phyloP scores from a whole-genome alignment of 1,140 invertebrate genomes.

The Drosophila busckii region DNA sequence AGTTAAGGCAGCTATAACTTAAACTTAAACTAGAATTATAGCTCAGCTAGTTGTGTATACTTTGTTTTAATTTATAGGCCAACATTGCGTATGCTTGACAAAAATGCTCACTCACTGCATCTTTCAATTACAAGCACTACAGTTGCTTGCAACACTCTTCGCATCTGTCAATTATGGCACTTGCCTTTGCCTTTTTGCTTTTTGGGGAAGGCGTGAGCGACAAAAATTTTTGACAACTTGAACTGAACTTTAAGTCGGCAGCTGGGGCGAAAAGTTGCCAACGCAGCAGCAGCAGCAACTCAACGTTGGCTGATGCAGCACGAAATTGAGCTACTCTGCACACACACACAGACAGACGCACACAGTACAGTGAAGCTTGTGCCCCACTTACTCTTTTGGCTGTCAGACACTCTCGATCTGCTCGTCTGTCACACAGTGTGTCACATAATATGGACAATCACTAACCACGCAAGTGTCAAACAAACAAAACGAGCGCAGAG shows the following conservation, averaged over 20 bases:
- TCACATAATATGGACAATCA: conserved; percentile 70
- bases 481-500: conserved; percentile 53
- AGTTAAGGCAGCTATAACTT: no score
- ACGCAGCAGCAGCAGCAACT: conserved; percentile 35
- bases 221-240: conserved; percentile 26
- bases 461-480: conserved; percentile 68
- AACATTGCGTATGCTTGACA: no score
- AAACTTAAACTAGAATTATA: no score
- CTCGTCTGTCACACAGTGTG: conserved; percentile 40
- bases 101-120: no score
- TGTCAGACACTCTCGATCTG: conserved; percentile 17
- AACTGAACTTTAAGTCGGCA: conserved; percentile 15
- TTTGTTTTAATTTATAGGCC: no score
- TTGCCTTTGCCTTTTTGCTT: neutral
- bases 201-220: no score
- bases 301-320: conserved; percentile 32
- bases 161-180: conserved; percentile 5
- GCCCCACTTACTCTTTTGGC: neutral
- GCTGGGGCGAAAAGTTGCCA: conserved; percentile 28
- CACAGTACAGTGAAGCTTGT: no score
- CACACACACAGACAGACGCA: no score
- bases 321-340: conserved; percentile 27
- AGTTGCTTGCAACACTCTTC: neutral
- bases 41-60: no score
- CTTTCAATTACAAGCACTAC: no score